These are phyloP conservation scores for Danaus plexippus DNA, from an alignment of 1,140 invertebrate genomes.

Conservation along the genomic window DNA sequence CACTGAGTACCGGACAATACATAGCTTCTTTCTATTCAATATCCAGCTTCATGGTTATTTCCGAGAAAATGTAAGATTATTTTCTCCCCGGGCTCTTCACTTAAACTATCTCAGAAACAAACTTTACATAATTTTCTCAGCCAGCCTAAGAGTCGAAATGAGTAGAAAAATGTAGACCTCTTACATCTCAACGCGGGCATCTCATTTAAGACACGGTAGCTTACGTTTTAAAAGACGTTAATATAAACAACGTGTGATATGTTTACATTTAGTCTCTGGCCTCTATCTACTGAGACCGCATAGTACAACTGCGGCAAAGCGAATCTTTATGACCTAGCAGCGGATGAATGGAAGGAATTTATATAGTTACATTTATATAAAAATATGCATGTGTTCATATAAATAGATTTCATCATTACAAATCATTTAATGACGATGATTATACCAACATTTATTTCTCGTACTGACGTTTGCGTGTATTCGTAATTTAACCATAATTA, in stretches of 20 bases:
- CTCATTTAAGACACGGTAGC: slow-evolving; percentile 49
- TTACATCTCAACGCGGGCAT: slow-evolving; percentile 54
- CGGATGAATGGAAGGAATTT: no score
- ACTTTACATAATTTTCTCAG: slow-evolving; percentile 49
- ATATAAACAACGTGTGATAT: slow-evolving; percentile 48
- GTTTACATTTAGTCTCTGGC: slow-evolving; percentile 36
- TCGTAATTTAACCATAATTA: no score
- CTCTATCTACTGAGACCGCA: no score
- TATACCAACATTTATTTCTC: no score
- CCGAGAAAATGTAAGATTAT: slow-evolving; percentile 30
- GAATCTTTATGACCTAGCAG: no score
- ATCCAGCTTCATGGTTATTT: slow-evolving; percentile 27
- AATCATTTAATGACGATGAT: no score
- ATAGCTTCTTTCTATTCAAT: slow-evolving; percentile 32
- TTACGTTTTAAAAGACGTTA: slow-evolving; percentile 53
- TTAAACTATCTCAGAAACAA: slow-evolving; percentile 45
- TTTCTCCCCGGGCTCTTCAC: slow-evolving; percentile 26
- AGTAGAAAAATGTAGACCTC: slow-evolving; percentile 56
- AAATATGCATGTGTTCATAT: no score
- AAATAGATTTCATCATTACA: no score
- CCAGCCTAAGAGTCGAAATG: slow-evolving; percentile 44
- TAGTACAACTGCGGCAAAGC: no score
- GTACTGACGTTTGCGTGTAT: no score
- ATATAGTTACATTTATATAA: no score
- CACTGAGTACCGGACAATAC: slow-evolving; percentile 29